Conservation (phyloP, 2,113 vertebrate genomes). For the Protobothrops mucrosquamatus region DNA sequence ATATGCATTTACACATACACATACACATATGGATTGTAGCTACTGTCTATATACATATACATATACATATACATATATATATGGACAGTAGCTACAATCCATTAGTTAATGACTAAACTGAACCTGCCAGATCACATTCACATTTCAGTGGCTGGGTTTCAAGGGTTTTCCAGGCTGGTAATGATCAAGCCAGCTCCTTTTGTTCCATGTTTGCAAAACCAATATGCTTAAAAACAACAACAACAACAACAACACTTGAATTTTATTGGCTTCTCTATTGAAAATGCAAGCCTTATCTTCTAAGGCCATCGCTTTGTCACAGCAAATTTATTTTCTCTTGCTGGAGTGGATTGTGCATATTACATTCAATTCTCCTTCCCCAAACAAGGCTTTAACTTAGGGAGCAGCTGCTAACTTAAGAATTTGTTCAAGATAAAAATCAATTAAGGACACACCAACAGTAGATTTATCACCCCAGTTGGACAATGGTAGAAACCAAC, state of each 20-base stretch:
- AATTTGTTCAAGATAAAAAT: conserved; percentile 31
- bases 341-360: neutral
- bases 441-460: conserved; percentile 3
- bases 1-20: too few relatives aligned
- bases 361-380: conserved; percentile 15
- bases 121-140: conserved; percentile 41
- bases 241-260: neutral
- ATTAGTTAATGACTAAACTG: conserved; percentile 51
- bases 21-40: too few relatives aligned
- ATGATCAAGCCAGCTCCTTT: conserved; percentile 17
- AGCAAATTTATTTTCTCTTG: neutral
- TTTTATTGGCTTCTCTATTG: neutral
- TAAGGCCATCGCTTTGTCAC: conserved; percentile 17
- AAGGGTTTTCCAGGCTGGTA: conserved; percentile 30
- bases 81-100: conserved; percentile 33
- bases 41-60: too few relatives aligned
- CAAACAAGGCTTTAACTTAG: neutral
- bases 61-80: neutral
- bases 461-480: neutral
- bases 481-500: neutral
- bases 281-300: conserved; percentile 31
- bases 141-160: conserved; percentile 36
- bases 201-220: conserved; percentile 37
- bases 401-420: conserved; percentile 1
- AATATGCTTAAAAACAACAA: conserved; percentile 18